Base-by-base conservation (phyloP, 2,888 invertebrate genomes). In the Leptothorax acervorum region DNA sequence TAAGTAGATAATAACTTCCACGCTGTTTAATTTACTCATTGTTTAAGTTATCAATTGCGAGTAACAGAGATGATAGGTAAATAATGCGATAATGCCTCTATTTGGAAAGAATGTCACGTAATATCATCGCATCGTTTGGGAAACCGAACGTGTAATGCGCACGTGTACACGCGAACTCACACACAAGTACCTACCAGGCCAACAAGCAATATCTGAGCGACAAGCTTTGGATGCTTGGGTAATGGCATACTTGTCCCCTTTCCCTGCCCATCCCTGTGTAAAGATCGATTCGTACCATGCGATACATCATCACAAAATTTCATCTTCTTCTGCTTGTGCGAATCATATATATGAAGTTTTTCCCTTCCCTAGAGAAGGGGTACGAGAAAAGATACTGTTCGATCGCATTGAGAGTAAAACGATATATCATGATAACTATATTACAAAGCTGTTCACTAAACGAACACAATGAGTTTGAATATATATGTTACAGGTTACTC, bases 291-390 rank as follows among this genome's bases (percentile, higher is more conserved):
- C 73, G 78, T 73, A 87, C 86, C 81, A 83, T 62, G 63, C 71
- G 86, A 90, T 89, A 85, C 85, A 83, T 85, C 83, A 45, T 62
- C 74, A 74, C 82, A 84, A 88, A 90, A 90, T 79, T 76, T 78
- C 85, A 86, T 89, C 82, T 87, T 74, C 48, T 68, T 87, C 84
- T 84, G 51, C 83, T 74, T 84, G 86, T 82, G 83, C 83, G 60
- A 57, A 76, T 66, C 35, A 55, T 63, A 73, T 18, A 55, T 63
- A 73, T 18, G 48, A 85, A 45, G 15, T 86, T 85, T 83, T 83
- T 63, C 79, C 63, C 28, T 45, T 28, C 35, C 28, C 28, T 45
- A 57, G 2, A 51, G 18, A 18, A 18, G 18, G 18, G 11, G 12
- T 42, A 45, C 28, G 35, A 35, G 12, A 74, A 31, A 39, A 74